Base-by-base conservation (phyloP, 1,140 invertebrate species). In the Tetranychus urticae region DNA sequence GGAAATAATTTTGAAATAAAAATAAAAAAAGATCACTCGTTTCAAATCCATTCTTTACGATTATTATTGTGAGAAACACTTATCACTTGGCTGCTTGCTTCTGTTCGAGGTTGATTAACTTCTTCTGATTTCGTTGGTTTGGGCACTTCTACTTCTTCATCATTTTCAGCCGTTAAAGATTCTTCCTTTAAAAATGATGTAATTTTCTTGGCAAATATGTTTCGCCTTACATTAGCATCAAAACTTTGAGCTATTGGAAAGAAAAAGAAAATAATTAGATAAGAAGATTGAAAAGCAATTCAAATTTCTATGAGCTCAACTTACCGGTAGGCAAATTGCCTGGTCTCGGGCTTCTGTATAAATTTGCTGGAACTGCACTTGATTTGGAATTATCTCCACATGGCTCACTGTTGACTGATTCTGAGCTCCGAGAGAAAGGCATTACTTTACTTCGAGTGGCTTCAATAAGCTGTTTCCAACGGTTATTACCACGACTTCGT, bases 401-500 rank as follows among this genome's bases (percentile, higher is more conserved):
- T 2, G 37, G 34, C 59, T 54, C 50, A 14, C 31, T n/a, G 33
- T 64, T 56, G 5, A 64, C 62, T 12, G 60, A 62, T 31, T 64
- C 63, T 37, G 45, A 56, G 54, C 67, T 68, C 35, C 63, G 46
- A 45, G 66, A 66, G 31, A 68, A 64, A 14, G 61, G 45, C 42
- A 61, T 64, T 45, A 60, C 59, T 58, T 61, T 63, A 45, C 65
- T 68, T 45, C 67, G 47, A 46, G 67, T 68, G 10, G 66, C 63
- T 37, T 68, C 66, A 37, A 67, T 68, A 35, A 67, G 59, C 48
- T 67, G 63, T 37, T 61, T 60, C 68, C 68, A 63, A 33, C 59
- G 46, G 54, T 61, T 65, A 23, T 52, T 58, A 50, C 59, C 52
- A 52, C 61, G 52, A 47, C 61, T 65, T n/a, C 52, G 50, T 58